phyloP scores from a whole-genome alignment of 2,797 vertebrate species.

The Microctenopoma lineatum region DNA sequence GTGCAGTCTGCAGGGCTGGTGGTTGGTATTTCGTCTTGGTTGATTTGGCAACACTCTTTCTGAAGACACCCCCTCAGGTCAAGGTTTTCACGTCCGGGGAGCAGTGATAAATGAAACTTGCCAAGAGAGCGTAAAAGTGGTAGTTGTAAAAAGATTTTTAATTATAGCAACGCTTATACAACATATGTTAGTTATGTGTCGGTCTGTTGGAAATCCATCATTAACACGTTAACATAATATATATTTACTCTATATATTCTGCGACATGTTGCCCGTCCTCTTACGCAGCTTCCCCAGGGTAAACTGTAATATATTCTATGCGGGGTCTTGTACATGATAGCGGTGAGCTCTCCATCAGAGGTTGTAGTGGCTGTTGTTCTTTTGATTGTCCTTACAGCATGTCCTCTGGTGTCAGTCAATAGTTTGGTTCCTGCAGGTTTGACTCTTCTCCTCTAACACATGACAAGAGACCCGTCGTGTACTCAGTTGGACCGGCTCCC shows the following conservation, averaged over 20 bases:
- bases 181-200: too few species aligned
- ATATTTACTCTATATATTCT: neutral
- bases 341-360: neutral
- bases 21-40: neutral
- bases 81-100: neutral
- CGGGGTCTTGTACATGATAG: neutral
- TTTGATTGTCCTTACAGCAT: slow-evolving; percentile 54
- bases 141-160: neutral
- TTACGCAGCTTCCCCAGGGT: neutral
- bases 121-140: neutral
- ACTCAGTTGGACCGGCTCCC: slow-evolving; percentile 47
- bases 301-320: neutral
- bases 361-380: slow-evolving; percentile 25
- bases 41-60: neutral
- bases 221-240: too few species aligned
- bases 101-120: neutral
- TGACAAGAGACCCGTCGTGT: slow-evolving; percentile 60
- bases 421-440: slow-evolving; percentile 64
- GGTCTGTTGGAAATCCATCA: too few species aligned
- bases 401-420: slow-evolving; percentile 77
- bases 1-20: neutral
- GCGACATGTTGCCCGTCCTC: neutral
- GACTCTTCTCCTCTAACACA: slow-evolving; percentile 59
- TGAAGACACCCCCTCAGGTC: neutral
- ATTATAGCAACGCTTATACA: neutral